Conservation (phyloP, 2,113 vertebrate genomes). For the Lynx canadensis region DNA sequence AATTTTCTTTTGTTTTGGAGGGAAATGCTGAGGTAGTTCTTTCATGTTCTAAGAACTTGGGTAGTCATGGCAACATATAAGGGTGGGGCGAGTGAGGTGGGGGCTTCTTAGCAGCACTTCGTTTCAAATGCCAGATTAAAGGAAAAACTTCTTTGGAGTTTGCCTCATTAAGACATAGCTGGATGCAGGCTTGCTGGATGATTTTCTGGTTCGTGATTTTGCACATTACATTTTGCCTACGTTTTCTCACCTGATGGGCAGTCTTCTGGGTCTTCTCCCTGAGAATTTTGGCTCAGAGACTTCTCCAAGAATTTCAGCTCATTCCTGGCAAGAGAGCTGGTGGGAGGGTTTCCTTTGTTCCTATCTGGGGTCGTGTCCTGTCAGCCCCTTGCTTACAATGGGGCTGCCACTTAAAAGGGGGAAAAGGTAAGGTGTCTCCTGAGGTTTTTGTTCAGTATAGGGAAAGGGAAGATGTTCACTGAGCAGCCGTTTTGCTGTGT, state of each 20-base stretch:
- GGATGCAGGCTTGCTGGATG: background rate
- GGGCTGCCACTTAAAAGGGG: background rate
- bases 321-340: slow-evolving; percentile 34
- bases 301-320: background rate
- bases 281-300: background rate
- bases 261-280: background rate
- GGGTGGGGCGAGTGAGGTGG: slow-evolving; percentile 58
- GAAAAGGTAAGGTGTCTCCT: background rate
- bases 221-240: background rate
- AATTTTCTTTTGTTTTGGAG: slow-evolving; percentile 74
- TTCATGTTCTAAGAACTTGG: slow-evolving; percentile 71
- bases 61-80: slow-evolving; percentile 84
- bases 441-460: background rate
- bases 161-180: slow-evolving; percentile 64
- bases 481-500: background rate
- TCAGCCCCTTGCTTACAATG: slow-evolving; percentile 1
- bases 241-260: background rate
- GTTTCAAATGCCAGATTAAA: slow-evolving; percentile 79
- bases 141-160: slow-evolving; percentile 55
- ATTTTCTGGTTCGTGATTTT: background rate
- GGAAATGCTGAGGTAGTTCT: slow-evolving; percentile 74
- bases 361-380: background rate
- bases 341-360: slow-evolving; percentile 45
- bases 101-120: slow-evolving; percentile 80
- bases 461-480: background rate